phyloP scores from a whole-genome alignment of 2,113 vertebrate species.

The Poeciliopsis retropinna region DNA sequence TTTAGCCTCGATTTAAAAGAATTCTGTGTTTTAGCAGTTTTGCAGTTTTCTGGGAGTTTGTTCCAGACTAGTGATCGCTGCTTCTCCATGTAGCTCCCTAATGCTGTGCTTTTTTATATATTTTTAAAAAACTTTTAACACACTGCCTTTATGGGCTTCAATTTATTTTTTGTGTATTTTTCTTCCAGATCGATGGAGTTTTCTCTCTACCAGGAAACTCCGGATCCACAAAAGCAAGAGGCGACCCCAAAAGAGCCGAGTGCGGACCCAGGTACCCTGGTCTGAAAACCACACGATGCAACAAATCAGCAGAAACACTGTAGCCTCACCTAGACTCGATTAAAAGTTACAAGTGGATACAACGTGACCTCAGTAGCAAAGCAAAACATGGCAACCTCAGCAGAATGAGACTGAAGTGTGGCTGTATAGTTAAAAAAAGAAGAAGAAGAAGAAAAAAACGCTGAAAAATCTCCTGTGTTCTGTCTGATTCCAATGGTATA shows the following conservation, averaged over 20 bases:
- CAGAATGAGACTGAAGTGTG: conserved; percentile 65
- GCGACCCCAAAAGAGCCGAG: conserved; percentile 80
- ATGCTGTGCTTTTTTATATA: no score
- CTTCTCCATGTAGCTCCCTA: no score
- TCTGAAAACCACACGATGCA: conserved; percentile 60
- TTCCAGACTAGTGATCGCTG: no score
- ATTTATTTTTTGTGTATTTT: not conserved
- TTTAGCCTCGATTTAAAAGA: no score
- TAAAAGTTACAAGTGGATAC: conserved; percentile 39
- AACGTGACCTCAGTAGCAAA: conserved; percentile 70
- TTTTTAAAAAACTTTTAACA: no score
- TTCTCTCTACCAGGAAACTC: conserved; percentile 84
- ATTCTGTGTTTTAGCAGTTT: no score
- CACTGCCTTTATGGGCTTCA: no score
- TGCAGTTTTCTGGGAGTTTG: no score
- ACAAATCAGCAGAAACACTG: conserved; percentile 39
- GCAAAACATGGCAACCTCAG: conserved; percentile 73
- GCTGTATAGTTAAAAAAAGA: conserved; percentile 58
- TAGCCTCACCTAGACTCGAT: conserved; percentile 45
- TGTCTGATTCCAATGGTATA: conserved; percentile 24
- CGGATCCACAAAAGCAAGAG: conserved; percentile 81
- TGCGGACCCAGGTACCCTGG: conserved; percentile 85
- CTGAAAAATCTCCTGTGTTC: conserved; percentile 45
- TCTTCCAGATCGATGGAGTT: conserved; percentile 86
- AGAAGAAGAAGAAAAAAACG: not conserved